phyloP scores from a whole-genome alignment of 2,797 vertebrate species.

The Melanotaenia pygmaea region DNA sequence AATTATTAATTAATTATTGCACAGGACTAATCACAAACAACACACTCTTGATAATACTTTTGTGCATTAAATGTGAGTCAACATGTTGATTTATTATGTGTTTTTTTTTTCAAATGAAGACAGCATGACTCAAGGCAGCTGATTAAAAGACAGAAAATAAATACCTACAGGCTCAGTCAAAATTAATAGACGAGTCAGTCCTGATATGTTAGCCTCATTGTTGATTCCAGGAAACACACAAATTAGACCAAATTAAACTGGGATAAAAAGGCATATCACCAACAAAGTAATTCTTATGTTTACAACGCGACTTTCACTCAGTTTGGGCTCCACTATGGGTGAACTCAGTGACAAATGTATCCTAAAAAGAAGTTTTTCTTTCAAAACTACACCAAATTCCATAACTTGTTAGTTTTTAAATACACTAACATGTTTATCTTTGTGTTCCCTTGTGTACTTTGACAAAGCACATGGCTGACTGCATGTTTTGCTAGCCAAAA shows the following conservation, averaged over 20 bases:
- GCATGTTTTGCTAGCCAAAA: not conserved
- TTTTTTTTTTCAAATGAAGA: constrained; percentile 15
- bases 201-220: constrained; percentile 35
- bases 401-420: constrained; percentile 11
- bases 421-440: not conserved
- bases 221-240: constrained; percentile 44
- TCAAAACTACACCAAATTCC: constrained; percentile 23
- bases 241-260: constrained; percentile 44
- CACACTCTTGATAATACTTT: constrained; percentile 2
- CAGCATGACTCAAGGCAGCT: constrained; percentile 8
- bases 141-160: constrained; percentile 34
- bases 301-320: constrained; percentile 15
- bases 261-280: constrained; percentile 15
- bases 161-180: constrained; percentile 26
- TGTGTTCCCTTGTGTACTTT: constrained; percentile 2
- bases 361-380: constrained; percentile 18
- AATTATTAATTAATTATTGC: not conserved
- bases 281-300: constrained; percentile 15
- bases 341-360: not conserved
- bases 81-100: constrained; percentile 9
- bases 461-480: not conserved
- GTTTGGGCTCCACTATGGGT: not conserved
- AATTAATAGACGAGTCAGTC: constrained; percentile 39
- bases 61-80: constrained; percentile 2
- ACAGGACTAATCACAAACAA: constrained; percentile 10